phyloP scores from a whole-genome alignment of 2,888 invertebrate genomes.

The Ceramica pisi region DNA sequence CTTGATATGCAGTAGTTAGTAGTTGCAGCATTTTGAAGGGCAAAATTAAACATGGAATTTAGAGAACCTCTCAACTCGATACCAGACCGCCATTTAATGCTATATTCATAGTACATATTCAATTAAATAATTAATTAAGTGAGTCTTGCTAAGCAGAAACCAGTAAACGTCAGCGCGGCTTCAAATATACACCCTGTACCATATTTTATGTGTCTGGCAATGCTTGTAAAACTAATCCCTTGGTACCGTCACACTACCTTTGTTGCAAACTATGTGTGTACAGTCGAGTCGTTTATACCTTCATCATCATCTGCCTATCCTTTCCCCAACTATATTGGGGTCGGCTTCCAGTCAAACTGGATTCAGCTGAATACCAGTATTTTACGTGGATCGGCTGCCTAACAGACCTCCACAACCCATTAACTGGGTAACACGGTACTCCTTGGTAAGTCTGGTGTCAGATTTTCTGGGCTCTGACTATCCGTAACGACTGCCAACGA shows the following conservation, averaged over 20 bases:
- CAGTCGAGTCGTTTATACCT: neutral
- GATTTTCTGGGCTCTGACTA: no score
- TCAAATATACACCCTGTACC: slow-evolving; percentile 44
- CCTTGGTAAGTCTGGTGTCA: no score
- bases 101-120: neutral
- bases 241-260: neutral
- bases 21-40: neutral
- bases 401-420: no score
- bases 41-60: slow-evolving; percentile 12
- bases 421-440: no score
- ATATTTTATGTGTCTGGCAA: slow-evolving; percentile 77
- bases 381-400: no score
- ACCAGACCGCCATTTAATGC: neutral
- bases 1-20: neutral
- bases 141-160: slow-evolving; percentile 22
- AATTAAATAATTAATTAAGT: slow-evolving; percentile 10
- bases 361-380: no score
- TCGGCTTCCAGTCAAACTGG: no score
- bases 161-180: slow-evolving; percentile 8
- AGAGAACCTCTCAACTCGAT: neutral
- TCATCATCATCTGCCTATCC: no score
- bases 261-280: slow-evolving; percentile 7
- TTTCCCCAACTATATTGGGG: no score
- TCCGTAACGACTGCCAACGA: no score
- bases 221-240: slow-evolving; percentile 67